Evolutionary conservation across 2,113 vertebrate species (phyloP), one percentile per base, ranked within the genome.

Genomic region (Gorsachius goisagi): DNA sequence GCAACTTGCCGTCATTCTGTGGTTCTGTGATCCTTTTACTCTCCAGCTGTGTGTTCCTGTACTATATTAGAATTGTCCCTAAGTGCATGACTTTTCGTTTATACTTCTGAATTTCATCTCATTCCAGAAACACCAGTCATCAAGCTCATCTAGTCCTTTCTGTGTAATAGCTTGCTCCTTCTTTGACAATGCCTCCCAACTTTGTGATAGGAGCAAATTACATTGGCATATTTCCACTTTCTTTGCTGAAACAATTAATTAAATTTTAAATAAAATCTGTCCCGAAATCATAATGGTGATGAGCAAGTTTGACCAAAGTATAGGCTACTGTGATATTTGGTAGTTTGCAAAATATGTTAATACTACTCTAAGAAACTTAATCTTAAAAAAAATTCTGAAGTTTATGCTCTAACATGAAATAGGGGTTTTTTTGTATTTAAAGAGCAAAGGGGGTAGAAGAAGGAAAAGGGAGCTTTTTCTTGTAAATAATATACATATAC

Each of bases 51-150:
- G 87, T 68, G 26, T 82, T 76, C 80, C 84, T 79, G 53, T 50
- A 66, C 45, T 73, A 11, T 72, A 85, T 79, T 26, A 91, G 39
- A 71, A 94, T 79, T 93, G 87, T 73, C 81, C 84, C 45, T n/a
- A 89, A 93, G 72, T 91, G 62, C 81, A 85, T 26, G 84, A 87
- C 87, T 95, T 94, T 91, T 96, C 74, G 91, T 91, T 82, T 89
- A 60, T 32, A 89, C 62, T 41, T 89, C 74, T 69, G 85, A 95
- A 91, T 85, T 91, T 93, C 58, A 91, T 91, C 84, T 95, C 1
- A 1, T 89, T 85, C 66, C 69, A 91, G 33, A 72, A 93, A 94
- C 47, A 74, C 69, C 49, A 89, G 50, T 78, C 88, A 96, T 83
- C 76, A 89, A 79, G 44, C 62, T 76, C 80, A 90, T 89, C 74